Base-by-base conservation (phyloP, 1,140 invertebrate species). In the Danaus melanippus region DNA sequence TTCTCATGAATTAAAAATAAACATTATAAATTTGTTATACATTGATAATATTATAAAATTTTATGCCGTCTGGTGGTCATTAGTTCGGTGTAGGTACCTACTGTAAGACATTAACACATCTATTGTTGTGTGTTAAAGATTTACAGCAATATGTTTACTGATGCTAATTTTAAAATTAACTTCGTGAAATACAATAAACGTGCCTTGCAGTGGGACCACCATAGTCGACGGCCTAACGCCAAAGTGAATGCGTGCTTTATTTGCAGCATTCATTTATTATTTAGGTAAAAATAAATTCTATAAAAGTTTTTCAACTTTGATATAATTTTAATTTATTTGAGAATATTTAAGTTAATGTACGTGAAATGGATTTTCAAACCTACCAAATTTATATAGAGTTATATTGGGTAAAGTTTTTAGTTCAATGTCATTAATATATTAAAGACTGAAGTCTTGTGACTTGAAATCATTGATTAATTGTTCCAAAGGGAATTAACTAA, bases 101-200 rank as follows among this genome's bases (percentile, higher is more conserved):
- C 47, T 49, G 54, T 49, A 21, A 42, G 44, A 54, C 66, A 70
- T 70, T 71, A 67, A 58, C 58, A 47, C 44, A 48, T 65, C 64
- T 66, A 74, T 69, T 68, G 68, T 75, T 64, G 64, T 59, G 55
- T 61, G 60, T 42, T 65, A 66, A 71, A 66, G 64, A 77, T 79
- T 73, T 69, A 58, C 69, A 66, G 63, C 67, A 76, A 76, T 79
- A 75, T 74, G 71, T 79, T 77, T 75, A 71, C 64, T 60, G 60
- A 76, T 70, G 77, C 72, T 80, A 79, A 84, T 82, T 84, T 84
- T 82, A 79, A 82, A 83, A 79, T 79, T 74, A 75, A 79, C 71
- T 66, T 79, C 74, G 73, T 79, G 78, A 74, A 77, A 74, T 75
- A 75, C 67, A 75, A 80, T 70, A 82, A 81, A 81, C 79, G 79